phyloP scores from a whole-genome alignment of 2,113 vertebrate genomes.

The Vulpes lagopus region DNA sequence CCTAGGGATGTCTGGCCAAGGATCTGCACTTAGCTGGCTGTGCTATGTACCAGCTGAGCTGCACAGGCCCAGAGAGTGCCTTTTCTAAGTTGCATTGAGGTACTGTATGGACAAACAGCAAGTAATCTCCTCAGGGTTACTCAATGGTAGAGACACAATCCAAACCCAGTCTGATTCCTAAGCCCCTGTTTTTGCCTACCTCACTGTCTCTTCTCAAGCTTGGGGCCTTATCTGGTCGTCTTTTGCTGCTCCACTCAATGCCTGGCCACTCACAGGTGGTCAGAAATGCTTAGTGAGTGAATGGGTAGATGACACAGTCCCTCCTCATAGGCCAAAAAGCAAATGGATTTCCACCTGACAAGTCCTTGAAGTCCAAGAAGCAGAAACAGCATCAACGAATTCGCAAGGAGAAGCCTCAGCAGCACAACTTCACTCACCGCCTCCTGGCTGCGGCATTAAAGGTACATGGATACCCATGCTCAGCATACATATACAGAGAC shows the following conservation, averaged over 20 bases:
- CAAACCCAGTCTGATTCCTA: neutral
- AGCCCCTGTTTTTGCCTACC: neutral
- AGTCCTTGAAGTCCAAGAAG: conserved; percentile 84
- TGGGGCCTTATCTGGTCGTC: neutral
- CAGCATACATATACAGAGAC: neutral
- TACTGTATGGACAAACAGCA: neutral
- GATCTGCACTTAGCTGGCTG: neutral
- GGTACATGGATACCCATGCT: conserved; percentile 84
- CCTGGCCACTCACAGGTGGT: neutral
- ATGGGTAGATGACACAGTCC: neutral
- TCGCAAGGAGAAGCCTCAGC: conserved; percentile 91
- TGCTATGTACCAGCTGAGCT: neutral
- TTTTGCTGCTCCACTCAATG: neutral
- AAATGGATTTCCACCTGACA: conserved; percentile 66
- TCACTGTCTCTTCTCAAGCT: neutral
- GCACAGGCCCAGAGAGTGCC: accelerated
- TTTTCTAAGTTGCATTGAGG: neutral
- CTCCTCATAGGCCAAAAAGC: conserved; percentile 79
- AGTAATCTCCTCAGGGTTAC: neutral
- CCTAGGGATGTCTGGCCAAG: neutral
- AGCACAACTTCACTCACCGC: conserved; percentile 92
- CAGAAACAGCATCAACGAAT: conserved; percentile 89
- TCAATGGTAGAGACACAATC: neutral
- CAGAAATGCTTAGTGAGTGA: neutral
- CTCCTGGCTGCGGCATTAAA: conserved; percentile 93